Conservation (phyloP, 2,113 vertebrate genomes). For the Trichomycterus rosablanca region DNA sequence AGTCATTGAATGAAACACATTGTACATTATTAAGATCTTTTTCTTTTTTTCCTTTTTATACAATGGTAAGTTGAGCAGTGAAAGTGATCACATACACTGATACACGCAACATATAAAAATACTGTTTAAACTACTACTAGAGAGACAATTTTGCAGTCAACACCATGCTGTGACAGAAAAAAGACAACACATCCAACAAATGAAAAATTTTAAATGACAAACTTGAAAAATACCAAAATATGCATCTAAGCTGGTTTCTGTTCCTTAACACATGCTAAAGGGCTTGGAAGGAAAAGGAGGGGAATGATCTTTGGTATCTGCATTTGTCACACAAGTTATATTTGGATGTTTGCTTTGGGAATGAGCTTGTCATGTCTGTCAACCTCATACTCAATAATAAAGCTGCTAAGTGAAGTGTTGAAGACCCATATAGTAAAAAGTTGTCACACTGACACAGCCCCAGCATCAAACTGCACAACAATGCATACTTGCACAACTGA, state of each 20-base stretch:
- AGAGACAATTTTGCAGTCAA: constrained; percentile 93
- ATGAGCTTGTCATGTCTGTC: constrained; percentile 94
- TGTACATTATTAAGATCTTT: constrained; percentile 79
- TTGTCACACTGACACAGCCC: constrained; percentile 75
- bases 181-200: constrained; percentile 93
- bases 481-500: constrained; percentile 97
- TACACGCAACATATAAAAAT: constrained; percentile 99
- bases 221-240: constrained; percentile 99
- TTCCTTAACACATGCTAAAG: constrained; percentile 97
- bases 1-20: constrained; percentile 76
- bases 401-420: constrained; percentile 76
- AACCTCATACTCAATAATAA: constrained; percentile 81
- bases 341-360: constrained; percentile 99
- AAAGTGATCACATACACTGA: constrained; percentile 90
- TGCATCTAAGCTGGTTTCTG: constrained; percentile 99
- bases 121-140: constrained; percentile 99
- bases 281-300: constrained; percentile 66
- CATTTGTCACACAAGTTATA: constrained; percentile 98
- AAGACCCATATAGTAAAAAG: constrained; percentile 71
- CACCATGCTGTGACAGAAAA: constrained; percentile 98
- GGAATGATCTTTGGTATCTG: constrained; percentile 97
- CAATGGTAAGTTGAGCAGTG: constrained; percentile 86
- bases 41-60: constrained; percentile 30
- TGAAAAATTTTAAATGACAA: constrained; percentile 82
- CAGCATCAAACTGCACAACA: constrained; percentile 82